These are phyloP conservation scores for Choristoneura fumiferana DNA, from an alignment of 1,140 invertebrate species.

Conservation along the genomic window DNA sequence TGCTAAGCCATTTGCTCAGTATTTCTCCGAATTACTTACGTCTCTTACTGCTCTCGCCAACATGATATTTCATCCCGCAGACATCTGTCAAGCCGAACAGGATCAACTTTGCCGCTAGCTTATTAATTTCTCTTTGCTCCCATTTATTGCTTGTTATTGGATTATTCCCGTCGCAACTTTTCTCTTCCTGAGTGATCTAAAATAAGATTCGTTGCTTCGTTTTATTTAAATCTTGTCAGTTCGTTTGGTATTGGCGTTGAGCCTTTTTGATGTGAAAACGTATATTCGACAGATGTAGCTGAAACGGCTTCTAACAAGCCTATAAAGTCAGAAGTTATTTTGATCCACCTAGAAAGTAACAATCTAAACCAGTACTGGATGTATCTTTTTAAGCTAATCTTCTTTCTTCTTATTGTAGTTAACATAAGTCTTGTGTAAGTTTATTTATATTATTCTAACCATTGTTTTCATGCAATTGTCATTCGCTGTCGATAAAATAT, in stretches of 20 bases:
- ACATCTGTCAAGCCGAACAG: conserved; percentile 58
- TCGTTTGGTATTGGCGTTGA: not conserved
- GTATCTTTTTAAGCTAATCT: too few relatives aligned
- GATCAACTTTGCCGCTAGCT: conserved; percentile 54
- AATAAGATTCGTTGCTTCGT: conserved; percentile 41
- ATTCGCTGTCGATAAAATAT: conserved; percentile 18
- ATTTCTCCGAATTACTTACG: conserved; percentile 9
- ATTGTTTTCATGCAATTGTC: conserved; percentile 14
- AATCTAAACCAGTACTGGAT: too few relatives aligned
- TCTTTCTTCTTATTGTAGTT: not conserved
- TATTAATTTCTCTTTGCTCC: conserved; percentile 58
- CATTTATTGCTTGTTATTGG: conserved; percentile 54
- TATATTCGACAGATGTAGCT: conserved; percentile 9
- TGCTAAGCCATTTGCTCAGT: conserved; percentile 10
- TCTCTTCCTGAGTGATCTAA: conserved; percentile 43
- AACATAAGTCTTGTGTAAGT: conserved; percentile 1
- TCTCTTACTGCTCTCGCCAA: conserved; percentile 30
- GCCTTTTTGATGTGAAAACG: not conserved
- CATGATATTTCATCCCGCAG: conserved; percentile 55
- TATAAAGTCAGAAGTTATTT: not conserved
- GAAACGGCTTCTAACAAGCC: not conserved
- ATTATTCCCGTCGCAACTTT: conserved; percentile 59
- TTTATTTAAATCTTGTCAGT: conserved; percentile 24
- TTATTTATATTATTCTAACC: conserved; percentile 6
- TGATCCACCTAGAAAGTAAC: not conserved